phyloP scores from a whole-genome alignment of 2,888 invertebrate species.

The Aporophyla lueneburgensis region DNA sequence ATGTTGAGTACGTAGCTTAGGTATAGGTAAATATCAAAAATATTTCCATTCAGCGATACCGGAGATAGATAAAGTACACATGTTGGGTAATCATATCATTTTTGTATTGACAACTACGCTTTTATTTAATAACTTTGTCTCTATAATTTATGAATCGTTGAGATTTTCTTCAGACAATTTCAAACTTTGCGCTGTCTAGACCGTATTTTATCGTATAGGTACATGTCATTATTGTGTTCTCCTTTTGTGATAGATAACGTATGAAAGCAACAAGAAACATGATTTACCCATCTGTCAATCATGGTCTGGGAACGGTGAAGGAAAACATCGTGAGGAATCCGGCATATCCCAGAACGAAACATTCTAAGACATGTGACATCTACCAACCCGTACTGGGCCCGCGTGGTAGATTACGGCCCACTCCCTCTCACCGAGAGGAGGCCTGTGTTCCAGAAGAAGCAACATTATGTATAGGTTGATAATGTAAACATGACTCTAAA shows the following conservation, averaged over 20 bases:
- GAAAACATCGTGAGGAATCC: too few species aligned
- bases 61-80: background rate
- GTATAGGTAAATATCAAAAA: background rate
- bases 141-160: background rate
- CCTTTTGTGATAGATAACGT: background rate
- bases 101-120: background rate
- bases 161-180: background rate
- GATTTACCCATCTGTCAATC: background rate
- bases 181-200: background rate
- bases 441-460: too few species aligned
- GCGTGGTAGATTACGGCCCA: too few species aligned
- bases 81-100: background rate
- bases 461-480: too few species aligned
- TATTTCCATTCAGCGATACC: conserved; percentile 5
- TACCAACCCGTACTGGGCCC: too few species aligned
- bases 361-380: too few species aligned
- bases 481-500: too few species aligned
- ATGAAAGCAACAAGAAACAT: background rate
- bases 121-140: background rate
- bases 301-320: background rate
- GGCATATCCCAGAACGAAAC: too few species aligned
- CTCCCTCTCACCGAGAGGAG: too few species aligned
- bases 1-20: background rate
- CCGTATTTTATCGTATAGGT: background rate
- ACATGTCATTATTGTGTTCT: too few species aligned